Evolutionary conservation across 2,113 vertebrate genomes (phyloP).

Genomic region (Caretta caretta): DNA sequence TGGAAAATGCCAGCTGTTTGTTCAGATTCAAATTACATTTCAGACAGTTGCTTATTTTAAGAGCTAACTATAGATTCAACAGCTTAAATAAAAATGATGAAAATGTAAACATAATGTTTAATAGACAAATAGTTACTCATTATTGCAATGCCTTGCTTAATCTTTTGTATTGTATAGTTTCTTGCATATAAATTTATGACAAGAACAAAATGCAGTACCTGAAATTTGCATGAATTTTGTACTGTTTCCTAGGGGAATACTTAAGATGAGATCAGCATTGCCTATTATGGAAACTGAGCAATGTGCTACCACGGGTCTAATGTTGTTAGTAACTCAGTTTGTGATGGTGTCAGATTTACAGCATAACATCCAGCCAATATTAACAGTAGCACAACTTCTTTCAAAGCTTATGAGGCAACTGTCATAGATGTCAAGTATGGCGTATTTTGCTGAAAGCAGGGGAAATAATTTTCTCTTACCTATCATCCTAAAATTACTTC

Average conservation of each 20-base stretch:
- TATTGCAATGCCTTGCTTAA: not conserved
- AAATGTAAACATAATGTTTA: not conserved
- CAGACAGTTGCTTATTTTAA: not conserved
- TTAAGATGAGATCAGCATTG: not conserved
- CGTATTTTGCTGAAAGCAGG: not conserved
- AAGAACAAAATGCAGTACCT: not conserved
- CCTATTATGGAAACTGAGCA: not conserved
- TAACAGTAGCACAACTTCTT: slow-evolving; percentile 1
- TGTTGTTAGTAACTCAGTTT: not conserved
- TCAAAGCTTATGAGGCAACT: not conserved
- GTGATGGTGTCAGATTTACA: slow-evolving; percentile 5
- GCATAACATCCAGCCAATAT: not conserved
- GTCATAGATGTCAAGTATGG: not conserved
- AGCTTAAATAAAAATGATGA: not conserved
- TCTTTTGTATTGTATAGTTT: not conserved
- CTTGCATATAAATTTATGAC: not conserved
- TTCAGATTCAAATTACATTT: not conserved
- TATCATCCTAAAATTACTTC: not conserved
- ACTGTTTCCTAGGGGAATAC: not conserved
- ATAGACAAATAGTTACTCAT: not conserved
- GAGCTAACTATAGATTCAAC: not conserved
- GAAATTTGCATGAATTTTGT: not conserved
- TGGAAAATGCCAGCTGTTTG: not conserved
- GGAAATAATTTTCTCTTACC: not conserved
- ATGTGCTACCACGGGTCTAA: not conserved